Percentiles rank a stretch among this genome's conserved stretches.
phyloP scores from a whole-genome alignment of 2,113 vertebrate species.

The Sphyrna mokarran region DNA sequence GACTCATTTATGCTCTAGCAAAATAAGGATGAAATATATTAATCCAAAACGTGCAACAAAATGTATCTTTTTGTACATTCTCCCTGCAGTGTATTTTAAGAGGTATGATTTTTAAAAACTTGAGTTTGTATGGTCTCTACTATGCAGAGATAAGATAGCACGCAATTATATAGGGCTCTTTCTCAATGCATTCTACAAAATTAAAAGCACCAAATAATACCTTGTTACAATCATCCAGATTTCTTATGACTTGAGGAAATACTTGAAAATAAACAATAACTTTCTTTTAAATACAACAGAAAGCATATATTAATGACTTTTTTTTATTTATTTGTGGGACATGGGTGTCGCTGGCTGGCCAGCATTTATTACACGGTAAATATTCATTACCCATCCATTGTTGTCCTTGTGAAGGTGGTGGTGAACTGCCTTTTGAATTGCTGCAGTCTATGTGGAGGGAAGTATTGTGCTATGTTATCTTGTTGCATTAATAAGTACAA shows the following conservation, averaged over 20 bases:
- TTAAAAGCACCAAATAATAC: not conserved
- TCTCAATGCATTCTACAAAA: not conserved
- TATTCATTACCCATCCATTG: no score
- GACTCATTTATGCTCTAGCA: conserved; percentile 44
- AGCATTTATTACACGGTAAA: no score
- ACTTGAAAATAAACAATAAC: not conserved
- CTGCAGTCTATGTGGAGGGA: no score
- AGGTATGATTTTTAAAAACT: not conserved
- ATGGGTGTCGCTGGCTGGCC: no score
- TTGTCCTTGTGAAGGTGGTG: no score
- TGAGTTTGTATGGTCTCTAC: not conserved
- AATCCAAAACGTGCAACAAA: not conserved
- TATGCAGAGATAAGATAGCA: not conserved
- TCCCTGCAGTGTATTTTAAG: not conserved
- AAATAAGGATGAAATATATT: not conserved
- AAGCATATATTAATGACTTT: not conserved
- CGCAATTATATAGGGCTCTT: not conserved
- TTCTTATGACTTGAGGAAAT: not conserved
- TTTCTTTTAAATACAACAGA: not conserved
- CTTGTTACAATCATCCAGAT: not conserved
- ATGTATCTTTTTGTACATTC: not conserved
- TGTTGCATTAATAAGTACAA: not conserved
- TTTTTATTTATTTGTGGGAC: no score
- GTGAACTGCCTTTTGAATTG: no score
- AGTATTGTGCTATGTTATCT: not conserved